Evolutionary conservation across 2,797 vertebrate species (phyloP).

Genomic region (Sebastes itinus): DNA sequence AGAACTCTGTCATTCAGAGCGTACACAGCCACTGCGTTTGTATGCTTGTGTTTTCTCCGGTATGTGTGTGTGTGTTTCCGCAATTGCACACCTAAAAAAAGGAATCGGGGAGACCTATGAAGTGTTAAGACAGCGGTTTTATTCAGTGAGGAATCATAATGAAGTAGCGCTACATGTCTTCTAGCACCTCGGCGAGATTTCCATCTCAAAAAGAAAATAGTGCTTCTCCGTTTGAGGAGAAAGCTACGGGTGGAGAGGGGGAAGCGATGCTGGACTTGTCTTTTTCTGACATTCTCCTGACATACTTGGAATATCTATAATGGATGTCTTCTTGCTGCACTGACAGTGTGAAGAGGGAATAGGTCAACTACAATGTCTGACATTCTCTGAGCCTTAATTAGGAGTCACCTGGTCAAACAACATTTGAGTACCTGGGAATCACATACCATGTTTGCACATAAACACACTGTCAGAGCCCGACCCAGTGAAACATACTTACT

Average conservation of each 20-base stretch:
- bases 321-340: conserved; percentile 52
- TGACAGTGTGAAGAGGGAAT: conserved; percentile 39
- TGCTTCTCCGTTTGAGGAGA: conserved; percentile 10
- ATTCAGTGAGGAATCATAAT: conserved; percentile 48
- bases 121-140: conserved; percentile 43
- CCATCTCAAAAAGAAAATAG: conserved; percentile 32
- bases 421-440: background rate
- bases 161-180: conserved; percentile 28
- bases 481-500: background rate
- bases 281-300: conserved; percentile 65
- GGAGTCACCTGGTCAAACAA: conserved; percentile 30
- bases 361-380: conserved; percentile 51
- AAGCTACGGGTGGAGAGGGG: conserved; percentile 22
- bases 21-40: conserved; percentile 19
- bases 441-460: conserved; percentile 7
- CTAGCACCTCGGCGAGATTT: conserved; percentile 6
- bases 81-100: conserved; percentile 8
- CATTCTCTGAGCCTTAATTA: conserved; percentile 55
- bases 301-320: conserved; percentile 68
- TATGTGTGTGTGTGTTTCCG: conserved; percentile 8
- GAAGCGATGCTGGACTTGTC: conserved; percentile 54
- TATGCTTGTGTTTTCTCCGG: conserved; percentile 15
- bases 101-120: conserved; percentile 14
- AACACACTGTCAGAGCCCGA: background rate
- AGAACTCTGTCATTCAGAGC: conserved; percentile 64